Evolutionary conservation across 2,888 invertebrate species (phyloP).

Genomic region (Vanessa cardui): DNA sequence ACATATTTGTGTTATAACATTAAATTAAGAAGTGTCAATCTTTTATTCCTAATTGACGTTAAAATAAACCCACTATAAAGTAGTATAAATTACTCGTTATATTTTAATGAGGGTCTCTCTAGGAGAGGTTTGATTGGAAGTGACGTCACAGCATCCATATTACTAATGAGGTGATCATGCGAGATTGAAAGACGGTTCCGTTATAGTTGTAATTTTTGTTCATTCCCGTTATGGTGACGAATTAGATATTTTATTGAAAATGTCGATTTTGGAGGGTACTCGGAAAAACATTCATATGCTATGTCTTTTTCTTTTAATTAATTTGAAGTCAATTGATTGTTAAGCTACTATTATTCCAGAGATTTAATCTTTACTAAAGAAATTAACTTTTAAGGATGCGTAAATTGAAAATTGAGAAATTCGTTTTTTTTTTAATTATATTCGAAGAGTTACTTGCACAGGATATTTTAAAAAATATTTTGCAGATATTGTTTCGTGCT

Average conservation of each 20-base stretch:
- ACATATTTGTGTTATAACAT: not conserved
- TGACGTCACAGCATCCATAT: slow-evolving; percentile 50
- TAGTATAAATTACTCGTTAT: slow-evolving; percentile 39
- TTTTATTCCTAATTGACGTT: slow-evolving; percentile 24
- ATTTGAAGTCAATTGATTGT: too few relatives aligned
- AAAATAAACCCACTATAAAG: slow-evolving; percentile 25
- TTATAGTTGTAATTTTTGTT: slow-evolving; percentile 41
- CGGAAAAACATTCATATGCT: too few relatives aligned
- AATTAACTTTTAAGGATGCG: too few relatives aligned
- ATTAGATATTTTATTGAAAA: slow-evolving; percentile 27
- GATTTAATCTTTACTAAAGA: too few relatives aligned
- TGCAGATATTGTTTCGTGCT: too few relatives aligned
- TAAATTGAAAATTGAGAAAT: too few relatives aligned
- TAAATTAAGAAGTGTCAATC: not conserved
- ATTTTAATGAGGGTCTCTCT: slow-evolving; percentile 39
- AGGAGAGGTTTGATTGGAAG: slow-evolving; percentile 41
- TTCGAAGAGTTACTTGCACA: too few relatives aligned
- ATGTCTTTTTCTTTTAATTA: too few relatives aligned
- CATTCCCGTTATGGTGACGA: slow-evolving; percentile 38
- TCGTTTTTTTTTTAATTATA: too few relatives aligned
- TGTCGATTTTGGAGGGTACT: too few relatives aligned
- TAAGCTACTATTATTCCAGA: too few relatives aligned
- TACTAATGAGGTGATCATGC: slow-evolving; percentile 64
- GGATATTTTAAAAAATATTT: too few relatives aligned
- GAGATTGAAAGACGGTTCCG: slow-evolving; percentile 47